Base-by-base conservation (phyloP, 2,797 vertebrate genomes). In the Scolopax bukidnonensis region DNA sequence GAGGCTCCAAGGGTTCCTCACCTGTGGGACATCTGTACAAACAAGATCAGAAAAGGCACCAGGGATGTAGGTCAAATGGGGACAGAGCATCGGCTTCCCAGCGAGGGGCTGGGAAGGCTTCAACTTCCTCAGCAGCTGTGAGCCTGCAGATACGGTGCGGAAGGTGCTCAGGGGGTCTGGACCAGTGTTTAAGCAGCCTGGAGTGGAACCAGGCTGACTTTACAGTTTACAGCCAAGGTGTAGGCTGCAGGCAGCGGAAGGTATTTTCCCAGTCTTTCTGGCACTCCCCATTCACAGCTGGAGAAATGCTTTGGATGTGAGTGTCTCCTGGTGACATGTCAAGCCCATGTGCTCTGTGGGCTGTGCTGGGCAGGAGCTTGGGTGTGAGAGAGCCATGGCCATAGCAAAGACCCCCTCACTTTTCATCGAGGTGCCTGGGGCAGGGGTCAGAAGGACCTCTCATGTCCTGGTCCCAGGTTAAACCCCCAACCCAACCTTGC, bases 91-190 rank as follows among this genome's bases (percentile, higher is more conserved):
- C 27, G 78, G 61, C 79, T 97, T 96, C 50, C 53, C 86, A 80
- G 65, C 2, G 3, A 93, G 53, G 48, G 68, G 24, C 70, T 84
- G 64, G 48, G 67, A 88, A 48, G 47, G n/a, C 73, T 73, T 19
- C 78, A 84, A 92, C 82, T 91, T 97, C 67, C 68, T 95, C 50
- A 84, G 74, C 95, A 96, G 89, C 96, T 96, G 94, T 3, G 23
- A 88, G 87, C 27, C 74, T 75, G 78, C 30, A 87, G 87, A 91
- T 92, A 79, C 0, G 4, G 47, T 0, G 15, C 32, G 32, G 79
- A 94, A 91, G 50, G 73, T 9, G 10, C 47, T 76, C 25, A 18
- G 25, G 64, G 50, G 59, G 51, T 74, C 75, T 87, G 73, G 59
- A 63, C 51, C 6, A 4, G 56, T 61, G 83, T 89, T 95, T 84